These are phyloP conservation scores for Anthrax anthrax DNA, from an alignment of 2,888 invertebrate species.

Conservation along the genomic window DNA sequence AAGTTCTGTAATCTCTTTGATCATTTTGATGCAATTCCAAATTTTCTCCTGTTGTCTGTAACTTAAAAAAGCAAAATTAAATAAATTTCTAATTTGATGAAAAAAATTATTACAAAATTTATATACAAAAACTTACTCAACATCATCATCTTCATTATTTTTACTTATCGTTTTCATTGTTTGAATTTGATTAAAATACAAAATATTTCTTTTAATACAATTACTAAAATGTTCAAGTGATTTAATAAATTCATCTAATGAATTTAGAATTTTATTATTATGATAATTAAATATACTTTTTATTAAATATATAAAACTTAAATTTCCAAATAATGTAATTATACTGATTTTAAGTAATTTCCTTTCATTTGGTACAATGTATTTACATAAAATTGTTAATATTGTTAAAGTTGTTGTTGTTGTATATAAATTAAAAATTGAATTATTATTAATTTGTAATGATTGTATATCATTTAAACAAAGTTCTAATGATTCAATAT, in stretches of 20 bases:
- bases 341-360: not conserved
- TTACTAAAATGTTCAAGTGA: slow-evolving; percentile 31
- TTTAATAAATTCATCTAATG: slow-evolving; percentile 25
- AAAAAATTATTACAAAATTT: not conserved
- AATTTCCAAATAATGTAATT: slow-evolving; percentile 14
- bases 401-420: not conserved
- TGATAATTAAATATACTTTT: slow-evolving; percentile 26
- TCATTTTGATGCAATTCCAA: slow-evolving; percentile 31
- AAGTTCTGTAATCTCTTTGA: slow-evolving; percentile 29
- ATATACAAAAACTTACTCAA: slow-evolving; percentile 20
- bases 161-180: slow-evolving; percentile 20
- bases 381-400: not conserved
- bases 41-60: slow-evolving; percentile 28
- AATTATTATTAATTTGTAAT: not conserved
- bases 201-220: slow-evolving; percentile 29
- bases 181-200: slow-evolving; percentile 30
- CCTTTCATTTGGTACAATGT: not conserved
- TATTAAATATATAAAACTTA: slow-evolving; percentile 22
- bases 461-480: slow-evolving; percentile 9
- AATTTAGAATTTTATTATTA: slow-evolving; percentile 26
- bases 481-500: slow-evolving; percentile 30
- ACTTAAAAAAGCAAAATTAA: slow-evolving; percentile 14
- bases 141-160: slow-evolving; percentile 25
- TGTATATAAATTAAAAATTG: not conserved
- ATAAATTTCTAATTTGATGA: not conserved